Evolutionary conservation across 2,888 invertebrate genomes (phyloP).

Genomic region (Dynastes hyllus): DNA sequence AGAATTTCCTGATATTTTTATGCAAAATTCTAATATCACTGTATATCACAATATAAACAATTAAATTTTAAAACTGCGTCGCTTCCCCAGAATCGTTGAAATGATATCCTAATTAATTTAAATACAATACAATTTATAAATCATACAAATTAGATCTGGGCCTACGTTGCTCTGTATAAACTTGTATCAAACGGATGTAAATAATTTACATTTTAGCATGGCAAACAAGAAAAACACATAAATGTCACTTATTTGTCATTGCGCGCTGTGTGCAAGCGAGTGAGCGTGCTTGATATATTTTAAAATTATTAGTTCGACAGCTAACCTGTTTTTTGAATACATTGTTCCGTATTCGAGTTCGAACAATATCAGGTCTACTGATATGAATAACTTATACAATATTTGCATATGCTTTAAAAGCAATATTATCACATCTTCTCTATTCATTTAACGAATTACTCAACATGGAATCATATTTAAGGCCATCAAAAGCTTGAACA

Average conservation of each 20-base stretch:
- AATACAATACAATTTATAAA: conserved; percentile 19
- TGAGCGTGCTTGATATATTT: conserved; percentile 24
- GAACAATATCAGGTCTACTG: conserved; percentile 6
- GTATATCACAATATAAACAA: too few relatives aligned
- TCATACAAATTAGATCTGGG: conserved; percentile 21
- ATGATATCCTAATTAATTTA: neutral
- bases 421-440: too few relatives aligned
- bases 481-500: too few relatives aligned
- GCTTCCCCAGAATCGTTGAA: neutral
- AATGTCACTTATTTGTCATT: conserved; percentile 47
- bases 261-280: conserved; percentile 3
- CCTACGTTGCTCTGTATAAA: conserved; percentile 17
- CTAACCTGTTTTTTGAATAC: conserved; percentile 40
- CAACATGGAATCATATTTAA: too few relatives aligned
- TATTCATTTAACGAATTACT: too few relatives aligned
- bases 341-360: conserved; percentile 37
- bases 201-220: conserved; percentile 42
- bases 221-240: conserved; percentile 43
- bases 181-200: conserved; percentile 29
- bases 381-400: conserved; percentile 9
- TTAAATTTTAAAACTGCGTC: too few relatives aligned
- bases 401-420: conserved; percentile 29
- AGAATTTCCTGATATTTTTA: too few relatives aligned
- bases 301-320: conserved; percentile 29
- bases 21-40: too few relatives aligned